Evolutionary conservation across 2,888 invertebrate genomes (phyloP), one percentile per base, ranked within the genome.

Genomic region (Campaea margaritaria): DNA sequence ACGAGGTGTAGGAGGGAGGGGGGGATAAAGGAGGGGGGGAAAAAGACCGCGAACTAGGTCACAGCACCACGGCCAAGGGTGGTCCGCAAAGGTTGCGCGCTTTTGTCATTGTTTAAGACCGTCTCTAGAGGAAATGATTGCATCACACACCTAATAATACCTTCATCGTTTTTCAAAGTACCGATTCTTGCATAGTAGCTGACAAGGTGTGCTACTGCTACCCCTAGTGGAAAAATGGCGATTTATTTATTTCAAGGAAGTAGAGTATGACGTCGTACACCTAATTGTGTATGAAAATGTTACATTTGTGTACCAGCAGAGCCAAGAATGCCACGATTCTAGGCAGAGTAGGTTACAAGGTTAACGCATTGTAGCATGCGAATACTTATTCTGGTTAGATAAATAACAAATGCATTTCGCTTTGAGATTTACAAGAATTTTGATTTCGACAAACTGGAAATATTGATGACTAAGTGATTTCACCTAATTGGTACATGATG

Each of bases 1-100:
- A 78, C 61, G 74, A 72, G 75, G 76, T 69, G 66, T 71, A 69
- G 75, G 64, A 69, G 75, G 64, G 67, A 66, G 68, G 73, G 55
- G 68, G 61, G 60, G 66, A 60, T 10, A 47, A 62, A 53, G 64
- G 63, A 69, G 69, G 70, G 66, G 41, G 67, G 66, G 70, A 65
- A 70, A 64, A 73, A 78, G 76, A 75, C 72, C 72, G 74, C 74
- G 75, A 91, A 83, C 84, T 89, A 82, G 89, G 90, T 89, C 89
- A 78, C 79, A 85, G 73, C 78, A 85, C 88, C 91, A 91, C 88
- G 90, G 91, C 91, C 91, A 91, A 91, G 91, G 91, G 89, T 90
- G 88, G 81, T 79, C 78, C 72, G 73, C 84, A 86, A 90, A 91
- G 90, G 89, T 91, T 90, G 87, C 72, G 72, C 70, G 79, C 74